Evolutionary conservation across 1,140 invertebrate genomes (phyloP), one percentile per base, ranked within the genome.

Genomic region (Babylonia areolata): DNA sequence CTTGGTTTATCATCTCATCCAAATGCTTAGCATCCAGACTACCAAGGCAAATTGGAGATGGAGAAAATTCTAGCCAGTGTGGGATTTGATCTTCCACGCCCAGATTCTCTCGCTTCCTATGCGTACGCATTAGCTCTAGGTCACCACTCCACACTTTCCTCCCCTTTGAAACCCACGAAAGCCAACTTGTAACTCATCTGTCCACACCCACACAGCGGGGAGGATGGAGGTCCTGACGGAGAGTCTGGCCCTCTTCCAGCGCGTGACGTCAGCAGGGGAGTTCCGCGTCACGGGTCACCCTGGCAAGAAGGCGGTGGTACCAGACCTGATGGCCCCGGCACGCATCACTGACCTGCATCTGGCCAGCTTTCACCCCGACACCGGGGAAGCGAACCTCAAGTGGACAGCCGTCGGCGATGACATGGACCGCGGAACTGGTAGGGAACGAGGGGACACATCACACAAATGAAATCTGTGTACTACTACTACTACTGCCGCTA

Each of bases 351-450:
- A 89, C 78, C 64, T 90, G 5, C 33, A 40, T 1, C 37, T 90
- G 6, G 81, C 6, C 5, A 86, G 51, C 9, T 87, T 87, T 54
- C 78, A 88, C 54, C 84, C 46, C 17, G 86, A 84, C 51, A 85
- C 37, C 11, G 75, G 81, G 2, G 69, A 31, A 11, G 81, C 78
- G 0, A 31, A 39, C 1, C 35, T 90, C 11, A 20, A 75, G 23
- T 90, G 89, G 89, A 90, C 89, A 12, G 86, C 89, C 23, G 89
- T 90, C 17, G 89, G 89, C 9, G 86, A 54, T 28, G 89, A 90
- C 81, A 87, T 90, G 87, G 89, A 88, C 31, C 78, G 86, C 31
- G 89, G 89, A 0, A 69, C 23, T 84, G 89, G 89, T 90, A 39
- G n/a, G 79, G 5, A 31, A 31, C 75, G n/a, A n/a, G n/a, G n/a